Evolutionary conservation across 2,888 invertebrate genomes (phyloP), one percentile per base, ranked within the genome.

Genomic region (Rugalucina vietnamica): DNA sequence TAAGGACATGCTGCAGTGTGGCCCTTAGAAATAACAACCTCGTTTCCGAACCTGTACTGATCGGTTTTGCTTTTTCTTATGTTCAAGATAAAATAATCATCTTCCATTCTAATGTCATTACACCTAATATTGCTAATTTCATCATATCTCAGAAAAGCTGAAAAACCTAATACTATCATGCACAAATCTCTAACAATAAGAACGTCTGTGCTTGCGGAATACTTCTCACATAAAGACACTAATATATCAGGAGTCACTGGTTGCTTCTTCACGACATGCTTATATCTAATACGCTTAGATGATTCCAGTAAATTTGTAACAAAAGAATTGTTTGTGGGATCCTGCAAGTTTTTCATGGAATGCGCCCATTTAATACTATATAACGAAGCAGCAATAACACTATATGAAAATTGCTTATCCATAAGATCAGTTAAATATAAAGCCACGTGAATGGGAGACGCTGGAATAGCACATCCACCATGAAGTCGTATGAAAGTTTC

Each of bases 61-160:
- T 86, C 85, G n/a, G 86, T 87, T 50, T 87, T 87, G 76, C 86
- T 78, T 70, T 79, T 74, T 10, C 50, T 57, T 37, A 88, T 86
- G 29, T 60, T 29, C n/a, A 85, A 32, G 12, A 50, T 50, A 37
- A 85, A 70, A 82, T 84, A 50, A 27, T 70, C 74, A 8, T 82
- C 75, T 34, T 36, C 4, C 36, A 82, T 77, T 29, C n/a, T 32
- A 21, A 86, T 49, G 75, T 84, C 78, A 29, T 69, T 79, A 50
- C 86, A 86, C 8, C 32, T 27, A 32, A 82, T 39, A 54, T 49
- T 76, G 60, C 77, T 74, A 4, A 82, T 36, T 34, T 82, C 82
- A 60, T 79, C 57, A 43, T n/a, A 79, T 50, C 76, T 50, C 65
- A 80, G 73, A 76, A 85, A 75, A 4, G 54, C 81, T 0, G 82